Conservation (phyloP, 2,797 vertebrate genomes). For the Eremophila alpestris region DNA sequence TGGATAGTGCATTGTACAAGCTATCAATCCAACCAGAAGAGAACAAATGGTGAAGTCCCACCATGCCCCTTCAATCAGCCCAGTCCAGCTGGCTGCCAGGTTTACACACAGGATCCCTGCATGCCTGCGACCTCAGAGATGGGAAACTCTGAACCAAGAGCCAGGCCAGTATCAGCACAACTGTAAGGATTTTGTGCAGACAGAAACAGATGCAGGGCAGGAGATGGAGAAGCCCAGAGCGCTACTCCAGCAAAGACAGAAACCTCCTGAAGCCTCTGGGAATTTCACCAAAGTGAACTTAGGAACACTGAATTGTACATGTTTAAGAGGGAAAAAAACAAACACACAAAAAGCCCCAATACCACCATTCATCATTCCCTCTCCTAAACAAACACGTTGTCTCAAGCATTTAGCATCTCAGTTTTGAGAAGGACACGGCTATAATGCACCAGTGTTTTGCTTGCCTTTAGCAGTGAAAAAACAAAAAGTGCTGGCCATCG, state of each 20-base stretch:
- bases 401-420: background rate
- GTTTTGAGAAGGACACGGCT: background rate
- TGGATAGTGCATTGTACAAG: background rate
- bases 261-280: background rate
- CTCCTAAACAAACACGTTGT: background rate
- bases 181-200: background rate
- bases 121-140: background rate
- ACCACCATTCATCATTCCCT: background rate
- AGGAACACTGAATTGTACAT: background rate
- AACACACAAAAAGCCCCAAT: accelerated
- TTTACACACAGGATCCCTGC: background rate
- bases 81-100: background rate
- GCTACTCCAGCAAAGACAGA: background rate
- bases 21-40: background rate
- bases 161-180: background rate
- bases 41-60: background rate
- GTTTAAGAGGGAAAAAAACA: background rate
- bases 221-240: background rate
- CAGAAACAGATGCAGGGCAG: background rate
- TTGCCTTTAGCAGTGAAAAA: background rate
- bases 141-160: background rate
- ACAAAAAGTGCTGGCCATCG: accelerated
- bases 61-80: background rate
- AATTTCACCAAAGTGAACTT: background rate
- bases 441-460: background rate